Evolutionary conservation across 1,140 invertebrate genomes (phyloP).

Genomic region (Phthorimaea operculella): DNA sequence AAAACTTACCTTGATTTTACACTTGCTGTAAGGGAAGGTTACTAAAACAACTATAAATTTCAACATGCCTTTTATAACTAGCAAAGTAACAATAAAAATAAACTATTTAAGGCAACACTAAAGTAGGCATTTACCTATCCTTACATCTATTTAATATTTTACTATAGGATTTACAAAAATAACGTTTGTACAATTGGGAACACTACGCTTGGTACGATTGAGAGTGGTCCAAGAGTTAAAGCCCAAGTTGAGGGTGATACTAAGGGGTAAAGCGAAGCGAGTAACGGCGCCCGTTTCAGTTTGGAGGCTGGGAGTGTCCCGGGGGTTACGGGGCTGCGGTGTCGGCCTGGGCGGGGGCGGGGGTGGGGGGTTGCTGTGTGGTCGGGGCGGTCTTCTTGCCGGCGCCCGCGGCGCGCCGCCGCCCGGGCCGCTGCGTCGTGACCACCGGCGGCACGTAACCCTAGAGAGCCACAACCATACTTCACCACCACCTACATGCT

Average conservation of each 20-base stretch:
- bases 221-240: background rate
- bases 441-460: constrained; percentile 14
- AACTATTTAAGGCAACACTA: constrained; percentile 4
- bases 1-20: no score
- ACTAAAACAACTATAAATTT: background rate
- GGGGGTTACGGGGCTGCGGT: background rate
- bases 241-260: background rate
- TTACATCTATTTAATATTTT: background rate
- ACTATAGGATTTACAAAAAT: background rate
- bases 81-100: background rate
- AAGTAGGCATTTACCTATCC: background rate
- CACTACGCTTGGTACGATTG: background rate
- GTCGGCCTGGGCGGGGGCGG: background rate
- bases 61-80: constrained; percentile 5
- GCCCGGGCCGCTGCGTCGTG: background rate
- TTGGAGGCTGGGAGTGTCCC: background rate
- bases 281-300: background rate
- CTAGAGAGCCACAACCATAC: constrained; percentile 21
- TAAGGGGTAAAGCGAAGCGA: background rate
- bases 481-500: constrained; percentile 2
- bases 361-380: background rate
- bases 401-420: background rate
- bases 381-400: background rate
- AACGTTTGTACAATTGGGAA: background rate
- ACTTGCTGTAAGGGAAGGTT: background rate